These are phyloP conservation scores for Urocyon cinereoargenteus DNA, from an alignment of 2,797 vertebrate genomes.

Conservation along the genomic window DNA sequence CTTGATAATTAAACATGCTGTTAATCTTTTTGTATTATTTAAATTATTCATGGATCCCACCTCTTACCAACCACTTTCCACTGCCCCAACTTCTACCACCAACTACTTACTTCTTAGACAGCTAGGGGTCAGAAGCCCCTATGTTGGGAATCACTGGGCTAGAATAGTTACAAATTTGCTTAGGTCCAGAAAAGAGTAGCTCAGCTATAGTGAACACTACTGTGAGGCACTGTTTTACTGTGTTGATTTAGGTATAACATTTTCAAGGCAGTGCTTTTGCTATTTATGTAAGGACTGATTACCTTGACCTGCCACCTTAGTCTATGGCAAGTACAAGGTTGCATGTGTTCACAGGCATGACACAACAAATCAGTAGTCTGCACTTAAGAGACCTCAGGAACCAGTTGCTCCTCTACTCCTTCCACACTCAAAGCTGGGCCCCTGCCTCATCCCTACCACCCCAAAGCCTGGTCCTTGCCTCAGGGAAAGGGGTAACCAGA, in stretches of 20 bases:
- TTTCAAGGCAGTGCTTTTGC: constrained; percentile 25
- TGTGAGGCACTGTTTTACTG: background rate
- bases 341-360: background rate
- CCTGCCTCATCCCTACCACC: background rate
- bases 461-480: background rate
- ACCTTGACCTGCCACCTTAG: background rate
- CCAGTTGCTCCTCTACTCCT: background rate
- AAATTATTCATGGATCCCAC: background rate
- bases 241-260: background rate
- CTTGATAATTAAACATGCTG: background rate
- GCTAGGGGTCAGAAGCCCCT: background rate
- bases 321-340: background rate
- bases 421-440: background rate
- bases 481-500: background rate
- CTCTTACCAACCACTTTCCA: background rate
- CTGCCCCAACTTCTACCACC: background rate
- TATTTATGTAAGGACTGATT: background rate
- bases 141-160: background rate
- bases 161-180: background rate
- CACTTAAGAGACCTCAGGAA: background rate
- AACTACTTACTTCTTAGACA: background rate
- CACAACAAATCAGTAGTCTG: background rate
- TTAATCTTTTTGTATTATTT: constrained; percentile 6
- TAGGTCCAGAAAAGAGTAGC: constrained; percentile 4
- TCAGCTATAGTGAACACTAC: background rate